phyloP scores from a whole-genome alignment of 2,113 vertebrate genomes.

The Rafetus swinhoei region DNA sequence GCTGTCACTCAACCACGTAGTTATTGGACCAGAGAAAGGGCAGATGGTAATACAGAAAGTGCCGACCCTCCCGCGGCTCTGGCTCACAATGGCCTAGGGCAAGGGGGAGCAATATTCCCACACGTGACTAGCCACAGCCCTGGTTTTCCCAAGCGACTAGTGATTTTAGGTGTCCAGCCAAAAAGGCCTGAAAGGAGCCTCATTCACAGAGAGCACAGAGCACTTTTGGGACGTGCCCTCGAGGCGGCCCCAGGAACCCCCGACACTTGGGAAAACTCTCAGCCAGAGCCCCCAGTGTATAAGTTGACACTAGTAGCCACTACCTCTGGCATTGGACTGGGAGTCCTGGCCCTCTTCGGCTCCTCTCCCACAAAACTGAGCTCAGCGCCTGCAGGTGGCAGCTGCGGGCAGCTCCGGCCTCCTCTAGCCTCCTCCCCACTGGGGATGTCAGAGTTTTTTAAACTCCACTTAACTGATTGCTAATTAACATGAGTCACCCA shows the following conservation, averaged over 20 bases:
- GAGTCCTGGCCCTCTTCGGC: background rate
- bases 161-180: background rate
- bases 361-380: background rate
- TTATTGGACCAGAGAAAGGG: background rate
- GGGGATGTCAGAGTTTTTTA: too few relatives aligned
- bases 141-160: background rate
- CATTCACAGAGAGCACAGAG: background rate
- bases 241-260: background rate
- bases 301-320: background rate
- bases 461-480: too few relatives aligned
- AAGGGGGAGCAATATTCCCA: background rate
- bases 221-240: background rate
- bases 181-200: background rate
- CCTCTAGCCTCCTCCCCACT: too few relatives aligned
- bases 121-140: background rate
- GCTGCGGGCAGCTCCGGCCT: too few relatives aligned
- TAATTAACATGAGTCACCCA: too few relatives aligned
- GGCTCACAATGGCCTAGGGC: background rate
- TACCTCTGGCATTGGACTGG: background rate
- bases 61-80: too few relatives aligned
- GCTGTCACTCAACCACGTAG: background rate
- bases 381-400: background rate
- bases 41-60: background rate
- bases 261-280: background rate
- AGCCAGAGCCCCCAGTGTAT: background rate